Conservation (phyloP, 2,888 invertebrate genomes). For the Shargacucullia verbasci region DNA sequence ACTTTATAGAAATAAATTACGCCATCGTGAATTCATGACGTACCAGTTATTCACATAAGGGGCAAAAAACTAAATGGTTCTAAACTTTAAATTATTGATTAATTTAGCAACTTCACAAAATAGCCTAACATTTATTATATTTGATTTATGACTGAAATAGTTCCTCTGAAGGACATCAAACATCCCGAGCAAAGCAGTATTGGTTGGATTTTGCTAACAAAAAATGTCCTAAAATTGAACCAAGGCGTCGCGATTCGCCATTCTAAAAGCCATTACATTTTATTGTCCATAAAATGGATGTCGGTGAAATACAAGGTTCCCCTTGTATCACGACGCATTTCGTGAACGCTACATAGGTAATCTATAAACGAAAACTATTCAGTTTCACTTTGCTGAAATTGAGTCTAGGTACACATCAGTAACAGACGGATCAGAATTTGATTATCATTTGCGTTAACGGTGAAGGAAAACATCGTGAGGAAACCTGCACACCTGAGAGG, state of each 20-base stretch:
- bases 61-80: too few relatives aligned
- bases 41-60: too few relatives aligned
- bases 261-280: constrained; percentile 69
- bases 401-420: too few relatives aligned
- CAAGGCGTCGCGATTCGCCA: constrained; percentile 52
- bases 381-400: too few relatives aligned
- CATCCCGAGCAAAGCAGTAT: not conserved
- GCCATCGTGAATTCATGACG: too few relatives aligned
- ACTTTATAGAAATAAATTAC: too few relatives aligned
- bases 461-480: too few relatives aligned
- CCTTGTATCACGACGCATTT: constrained; percentile 55
- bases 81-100: too few relatives aligned
- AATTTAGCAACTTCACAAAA: too few relatives aligned
- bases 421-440: too few relatives aligned
- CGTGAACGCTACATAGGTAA: constrained; percentile 45
- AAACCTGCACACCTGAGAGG: too few relatives aligned
- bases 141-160: not conserved
- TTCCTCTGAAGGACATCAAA: not conserved
- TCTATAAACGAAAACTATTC: constrained; percentile 6
- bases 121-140: not conserved
- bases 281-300: constrained; percentile 61
- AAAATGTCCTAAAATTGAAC: constrained; percentile 54
- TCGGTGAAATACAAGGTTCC: constrained; percentile 54
- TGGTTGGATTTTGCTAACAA: constrained; percentile 15
- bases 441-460: too few relatives aligned